Base-by-base conservation (phyloP, 2,888 invertebrate species). In the Lasioglossum calceatum region DNA sequence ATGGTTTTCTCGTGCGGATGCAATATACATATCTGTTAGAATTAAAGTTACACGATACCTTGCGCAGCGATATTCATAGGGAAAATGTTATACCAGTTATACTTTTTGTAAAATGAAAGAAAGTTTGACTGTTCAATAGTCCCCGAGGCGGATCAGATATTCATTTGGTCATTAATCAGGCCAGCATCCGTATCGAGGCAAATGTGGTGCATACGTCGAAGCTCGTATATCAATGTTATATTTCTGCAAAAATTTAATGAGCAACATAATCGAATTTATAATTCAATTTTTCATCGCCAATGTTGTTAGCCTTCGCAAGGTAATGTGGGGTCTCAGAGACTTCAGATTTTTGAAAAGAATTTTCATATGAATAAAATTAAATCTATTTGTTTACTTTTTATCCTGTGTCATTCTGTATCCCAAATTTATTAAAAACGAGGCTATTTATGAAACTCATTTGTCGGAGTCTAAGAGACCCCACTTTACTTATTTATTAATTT, bases 281-380 rank as follows among this genome's bases (percentile, higher is more conserved):
- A 85, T 85, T 72, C 27, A 85, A 85, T 85, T 76, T 79, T 85
- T 76, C 12, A 16, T 5, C 16, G 76, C 42, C 4, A 19, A 19
- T 32, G 36, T 64, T 36, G 7, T 36, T 36, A 36, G 36, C 4
- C 36, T 36, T 36, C 36, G 36, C 36, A 36, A 36, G 36, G 36
- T 36, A 36, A 3, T 36, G 36, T 4, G 36, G 4, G 36, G 36
- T 36, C 36, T 36, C 36, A 4, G 36, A 36, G 36, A 36, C 36
- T 36, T 4, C 36, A 36, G 36, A 36, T 36, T 36, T 36, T 36
- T 36, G 0, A 36, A 36, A 4, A 36, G 36, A 36, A 36, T 36
- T 36, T 36, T 36, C 3, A 36, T 36, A 36, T 36, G 32, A 32
- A 32, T 36, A 36, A 36, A 36, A 36, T 36, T 36, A 36, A 36